phyloP scores from a whole-genome alignment of 2,113 vertebrate genomes.

The Pachycephala philippinensis region DNA sequence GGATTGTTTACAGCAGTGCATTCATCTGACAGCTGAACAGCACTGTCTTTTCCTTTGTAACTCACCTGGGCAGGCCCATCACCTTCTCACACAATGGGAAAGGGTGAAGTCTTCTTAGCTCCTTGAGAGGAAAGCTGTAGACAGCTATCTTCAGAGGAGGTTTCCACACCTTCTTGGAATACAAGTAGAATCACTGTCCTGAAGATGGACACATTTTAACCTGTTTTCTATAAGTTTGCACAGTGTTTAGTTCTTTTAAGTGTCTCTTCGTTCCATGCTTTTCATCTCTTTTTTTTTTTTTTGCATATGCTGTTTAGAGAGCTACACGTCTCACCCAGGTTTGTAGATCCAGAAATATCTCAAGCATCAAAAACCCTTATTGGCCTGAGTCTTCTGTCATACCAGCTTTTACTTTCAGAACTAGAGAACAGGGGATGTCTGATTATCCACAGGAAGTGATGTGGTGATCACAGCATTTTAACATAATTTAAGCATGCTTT shows the following conservation, averaged over 20 bases:
- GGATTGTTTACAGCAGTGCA: not conserved
- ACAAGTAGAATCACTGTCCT: not conserved
- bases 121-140: not conserved
- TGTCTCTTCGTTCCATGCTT: not conserved
- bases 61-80: not conserved
- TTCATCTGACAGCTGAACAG: not conserved
- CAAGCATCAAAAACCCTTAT: not conserved
- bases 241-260: not conserved
- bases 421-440: not conserved
- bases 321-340: not conserved
- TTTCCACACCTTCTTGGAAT: not conserved
- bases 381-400: not conserved
- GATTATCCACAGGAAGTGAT: not conserved
- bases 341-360: not conserved
- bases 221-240: not conserved
- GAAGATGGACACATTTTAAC: not conserved
- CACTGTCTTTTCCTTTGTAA: not conserved
- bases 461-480: not conserved
- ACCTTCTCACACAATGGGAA: not conserved
- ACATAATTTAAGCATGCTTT: not conserved
- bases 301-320: not conserved
- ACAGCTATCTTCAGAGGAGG: not conserved
- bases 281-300: not conserved
- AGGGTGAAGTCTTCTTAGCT: not conserved
- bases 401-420: not conserved